Evolutionary conservation across 1,140 invertebrate species (phyloP).

Genomic region (Rhizoglyphus robini): DNA sequence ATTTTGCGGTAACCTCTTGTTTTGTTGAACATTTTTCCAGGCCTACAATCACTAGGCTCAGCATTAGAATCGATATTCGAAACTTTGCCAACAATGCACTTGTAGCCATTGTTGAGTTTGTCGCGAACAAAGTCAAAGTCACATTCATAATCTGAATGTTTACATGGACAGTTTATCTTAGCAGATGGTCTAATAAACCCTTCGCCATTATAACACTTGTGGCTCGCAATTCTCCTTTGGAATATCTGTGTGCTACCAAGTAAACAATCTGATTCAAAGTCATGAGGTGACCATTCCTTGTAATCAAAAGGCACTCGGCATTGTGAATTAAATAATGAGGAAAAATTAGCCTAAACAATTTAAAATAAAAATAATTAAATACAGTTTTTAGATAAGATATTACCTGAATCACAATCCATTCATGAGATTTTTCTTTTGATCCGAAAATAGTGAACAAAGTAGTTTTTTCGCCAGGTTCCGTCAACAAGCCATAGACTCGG

Average conservation of each 20-base stretch:
- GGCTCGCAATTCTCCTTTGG: conserved; percentile 50
- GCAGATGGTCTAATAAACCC: conserved; percentile 53
- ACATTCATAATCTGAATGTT: conserved; percentile 68
- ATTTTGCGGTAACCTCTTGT: conserved; percentile 75
- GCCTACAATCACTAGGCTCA: not conserved
- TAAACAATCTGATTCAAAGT: conserved; percentile 42
- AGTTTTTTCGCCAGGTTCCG: conserved; percentile 78
- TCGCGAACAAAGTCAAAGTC: conserved; percentile 29
- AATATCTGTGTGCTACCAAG: conserved; percentile 60
- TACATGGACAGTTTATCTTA: conserved; percentile 58
- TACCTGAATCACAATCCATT: conserved; percentile 74
- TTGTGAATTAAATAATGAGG: conserved; percentile 13
- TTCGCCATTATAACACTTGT: conserved; percentile 63
- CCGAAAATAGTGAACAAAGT: conserved; percentile 83
- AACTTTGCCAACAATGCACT: not conserved
- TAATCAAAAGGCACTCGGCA: conserved; percentile 49
- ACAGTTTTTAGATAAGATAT: not conserved
- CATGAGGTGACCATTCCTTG: conserved; percentile 64
- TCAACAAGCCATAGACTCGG: conserved; percentile 67
- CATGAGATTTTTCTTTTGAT: conserved; percentile 54
- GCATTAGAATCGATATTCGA: not conserved
- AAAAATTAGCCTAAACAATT: conserved; percentile 30
- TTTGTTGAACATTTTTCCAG: conserved; percentile 37
- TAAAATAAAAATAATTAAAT: conserved; percentile 26
- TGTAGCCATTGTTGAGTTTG: not conserved